Base-by-base conservation (phyloP, 2,113 vertebrate species). In the Lichenostomus cassidix region DNA sequence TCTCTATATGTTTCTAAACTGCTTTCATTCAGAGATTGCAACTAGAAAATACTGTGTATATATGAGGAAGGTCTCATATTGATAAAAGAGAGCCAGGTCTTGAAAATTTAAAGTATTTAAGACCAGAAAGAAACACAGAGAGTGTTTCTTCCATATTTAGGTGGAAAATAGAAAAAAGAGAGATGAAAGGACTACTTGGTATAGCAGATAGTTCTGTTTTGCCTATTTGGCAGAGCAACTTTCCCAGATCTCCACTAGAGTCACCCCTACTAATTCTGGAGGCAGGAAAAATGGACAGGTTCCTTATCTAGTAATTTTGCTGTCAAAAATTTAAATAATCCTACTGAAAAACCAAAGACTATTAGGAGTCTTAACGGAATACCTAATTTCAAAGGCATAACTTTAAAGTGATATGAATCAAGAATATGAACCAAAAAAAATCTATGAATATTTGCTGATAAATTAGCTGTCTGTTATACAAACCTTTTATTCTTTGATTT, bases 401-500 rank as follows among this genome's bases (percentile, higher is more conserved):
- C 1, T 77, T 80, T 39, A 74, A 76, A 86, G 33, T 58, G 2
- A 55, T 53, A 31, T 74, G 7, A 87, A 83, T 82, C n/a, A 85
- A 90, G 23, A 75, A 56, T 77, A 55, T 79, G 28, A 89, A 79
- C 14, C 5, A 64, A 77, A 93, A 93, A 28, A 59, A 23, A 78
- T 41, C 15, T 70, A 16, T 21, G 5, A 27, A 83, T 49, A 15
- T 2, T 60, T 24, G 13, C 46, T 55, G 39, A 52, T 71, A 15
- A 76, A 60, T 87, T 81, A 80, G 20, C 25, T 87, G 46, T 19
- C 55, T 76, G 21, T 44, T 68, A 73, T 5, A 60, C 3, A 35
- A 50, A 55, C 17, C 4, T 85, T 95, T 74, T 41, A 28, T 55
- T 23, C 42, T 92, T 55, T 42, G 19, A 49, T 90, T 95, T 95